Base-by-base conservation (phyloP, 2,888 invertebrate genomes). In the Xestia rhomboidea region DNA sequence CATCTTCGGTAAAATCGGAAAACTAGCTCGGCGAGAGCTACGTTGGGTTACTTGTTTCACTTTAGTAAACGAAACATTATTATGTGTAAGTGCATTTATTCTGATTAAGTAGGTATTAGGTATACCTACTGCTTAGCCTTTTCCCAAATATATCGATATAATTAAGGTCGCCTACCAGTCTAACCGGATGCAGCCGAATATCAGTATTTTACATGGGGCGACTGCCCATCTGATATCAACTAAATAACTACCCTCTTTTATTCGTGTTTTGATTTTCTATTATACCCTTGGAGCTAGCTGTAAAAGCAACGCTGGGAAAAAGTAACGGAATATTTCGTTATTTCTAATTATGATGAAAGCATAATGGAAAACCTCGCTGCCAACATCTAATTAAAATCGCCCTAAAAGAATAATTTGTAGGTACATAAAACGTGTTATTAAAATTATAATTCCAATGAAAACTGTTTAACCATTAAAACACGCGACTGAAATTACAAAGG, bases 401-500 rank as follows among this genome's bases (percentile, higher is more conserved):
- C 72, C 68, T 70, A 21, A 72, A 72, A 21, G 13, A 30, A 64
- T 83, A 67, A n/a, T 18, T 66, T n/a, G n/a, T n/a, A n/a, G 21
- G 41, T 24, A 54, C 21, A 27, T n/a, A 1, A 30, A 67, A 60
- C 49, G 24, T 63, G 38, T 51, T 34, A 60, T 60, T 74, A 70
- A 38, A 57, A 60, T 60, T 54, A 38, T 21, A 68, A 73, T 49
- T 68, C 30, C 21, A 67, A 60, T 69, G 34, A 51, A 81, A 71
- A 73, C 46, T 41, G n/a, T 70, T 68, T 71, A 73, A 34, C 54
- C 44, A 64, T 68, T 74, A 71, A 68, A 77, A 44, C 81, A 82
- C 72, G 77, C 83, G 68, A 88, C 77, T 78, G 64, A 64, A 79
- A 76, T 69, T 60, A 77, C 67, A 76, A 57, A 63, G 64, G 51